Base-by-base conservation (phyloP, 2,888 invertebrate genomes). In the Andrena trimmerana region DNA sequence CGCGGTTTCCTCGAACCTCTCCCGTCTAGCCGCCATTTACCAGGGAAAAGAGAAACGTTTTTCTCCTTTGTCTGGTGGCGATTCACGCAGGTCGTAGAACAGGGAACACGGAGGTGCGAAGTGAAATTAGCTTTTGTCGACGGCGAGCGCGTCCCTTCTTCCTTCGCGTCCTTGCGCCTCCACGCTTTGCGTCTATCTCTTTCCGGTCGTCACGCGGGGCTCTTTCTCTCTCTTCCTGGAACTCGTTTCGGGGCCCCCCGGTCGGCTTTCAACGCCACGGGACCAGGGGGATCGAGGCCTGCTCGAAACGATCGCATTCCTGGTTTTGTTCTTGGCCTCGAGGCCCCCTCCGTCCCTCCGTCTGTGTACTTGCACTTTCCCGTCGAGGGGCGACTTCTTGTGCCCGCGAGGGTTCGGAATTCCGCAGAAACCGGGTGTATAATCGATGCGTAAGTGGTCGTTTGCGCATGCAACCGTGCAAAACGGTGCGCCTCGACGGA, bases 161-260 rank as follows among this genome's bases (percentile, higher is more conserved):
- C 66, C 20, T 57, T 63, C 52, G 6, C 52, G 24, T 27, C 31
- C 63, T 62, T 50, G 66, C 59, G 16, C 29, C 31, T 20, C 60
- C 24, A 27, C 57, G 13, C 16, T 42, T 52, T 5, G 33, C 16
- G n/a, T 52, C 69, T 60, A 70, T 81, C 76, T 76, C 79, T 70
- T 66, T 69, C 76, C 82, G 52, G 71, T 81, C 57, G 74, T 80
- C 78, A 79, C 63, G 54, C 63, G 54, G 36, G 24, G 33, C 50
- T 81, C 85, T 88, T 86, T 85, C 83, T 88, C 85, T 88, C 76
- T 85, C 81, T 88, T 85, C 87, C 62, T 77, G 87, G 85, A 88
- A 88, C 87, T 86, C 83, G 87, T 88, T 88, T 88, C 74, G 73
- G 83, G 59, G 42, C 78, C 59, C 68, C 59, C 68, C 71, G 33